Conservation (phyloP, 2,888 invertebrate genomes). For the Hyles lineata region DNA sequence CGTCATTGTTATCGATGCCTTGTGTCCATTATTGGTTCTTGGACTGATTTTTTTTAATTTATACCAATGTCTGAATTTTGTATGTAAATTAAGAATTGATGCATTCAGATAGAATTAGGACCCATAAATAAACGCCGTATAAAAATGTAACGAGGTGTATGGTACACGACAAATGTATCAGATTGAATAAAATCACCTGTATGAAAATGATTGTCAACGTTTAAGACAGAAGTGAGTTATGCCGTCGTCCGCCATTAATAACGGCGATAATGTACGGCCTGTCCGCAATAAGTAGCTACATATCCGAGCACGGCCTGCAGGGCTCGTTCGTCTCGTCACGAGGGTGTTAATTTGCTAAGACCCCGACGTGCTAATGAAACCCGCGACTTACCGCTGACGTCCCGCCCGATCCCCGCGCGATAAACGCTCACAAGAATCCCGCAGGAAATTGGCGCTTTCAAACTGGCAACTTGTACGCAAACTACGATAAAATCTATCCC, state of each 20-base stretch:
- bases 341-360: slow-evolving; percentile 83
- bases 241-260: slow-evolving; percentile 57
- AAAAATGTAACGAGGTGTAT: not conserved
- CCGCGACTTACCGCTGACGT: slow-evolving; percentile 74
- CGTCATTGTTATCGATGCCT: slow-evolving; percentile 4
- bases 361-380: slow-evolving; percentile 77
- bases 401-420: slow-evolving; percentile 68
- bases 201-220: slow-evolving; percentile 8
- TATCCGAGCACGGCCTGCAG: slow-evolving; percentile 45
- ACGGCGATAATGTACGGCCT: slow-evolving; percentile 62
- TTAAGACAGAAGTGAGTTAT: not conserved
- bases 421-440: slow-evolving; percentile 74
- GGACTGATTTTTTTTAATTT: no score
- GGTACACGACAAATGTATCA: not conserved
- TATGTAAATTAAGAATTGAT: not conserved
- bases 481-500: slow-evolving; percentile 57
- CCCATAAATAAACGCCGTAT: no score
- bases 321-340: slow-evolving; percentile 63
- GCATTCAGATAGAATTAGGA: no score
- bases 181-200: slow-evolving; percentile 4
- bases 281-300: slow-evolving; percentile 50
- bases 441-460: slow-evolving; percentile 81
- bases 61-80: not conserved
- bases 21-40: not conserved
- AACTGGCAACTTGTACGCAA: slow-evolving; percentile 60